Evolutionary conservation across 2,113 vertebrate species (phyloP).

Genomic region (Panthera tigris): DNA sequence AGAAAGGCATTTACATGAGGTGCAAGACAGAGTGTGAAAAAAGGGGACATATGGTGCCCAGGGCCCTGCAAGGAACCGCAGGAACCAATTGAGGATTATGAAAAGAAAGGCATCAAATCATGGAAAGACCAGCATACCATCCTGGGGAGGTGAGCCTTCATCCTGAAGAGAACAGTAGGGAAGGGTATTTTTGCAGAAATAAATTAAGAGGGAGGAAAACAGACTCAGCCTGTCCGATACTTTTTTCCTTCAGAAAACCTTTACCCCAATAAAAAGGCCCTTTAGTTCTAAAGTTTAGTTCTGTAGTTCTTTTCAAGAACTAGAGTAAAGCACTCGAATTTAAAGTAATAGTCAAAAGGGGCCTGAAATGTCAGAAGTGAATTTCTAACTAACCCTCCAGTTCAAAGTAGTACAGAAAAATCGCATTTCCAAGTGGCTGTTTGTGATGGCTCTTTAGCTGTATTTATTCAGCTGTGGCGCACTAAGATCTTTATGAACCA

Average conservation of each 20-base stretch:
- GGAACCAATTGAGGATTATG: fast-evolving
- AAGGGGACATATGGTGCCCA: not conserved
- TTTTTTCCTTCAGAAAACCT: constrained; percentile 1
- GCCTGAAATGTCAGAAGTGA: not conserved
- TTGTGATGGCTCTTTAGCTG: not conserved
- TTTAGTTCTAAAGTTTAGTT: not conserved
- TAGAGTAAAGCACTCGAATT: not conserved
- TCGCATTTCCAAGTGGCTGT: not conserved
- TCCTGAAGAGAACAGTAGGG: not conserved
- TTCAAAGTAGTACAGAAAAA: not conserved
- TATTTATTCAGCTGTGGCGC: constrained; percentile 43
- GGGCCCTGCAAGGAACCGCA: too few species aligned
- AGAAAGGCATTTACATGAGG: not conserved
- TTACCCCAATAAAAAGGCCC: not conserved
- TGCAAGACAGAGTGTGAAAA: not conserved
- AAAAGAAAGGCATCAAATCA: not conserved
- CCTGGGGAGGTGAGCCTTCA: not conserved
- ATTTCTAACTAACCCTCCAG: constrained; percentile 19
- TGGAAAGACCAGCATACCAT: fast-evolving
- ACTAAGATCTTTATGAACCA: not conserved
- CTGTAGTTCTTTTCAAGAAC: constrained; percentile 1
- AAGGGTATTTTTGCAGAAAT: not conserved
- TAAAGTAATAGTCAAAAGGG: not conserved
- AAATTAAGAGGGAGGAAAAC: not conserved
- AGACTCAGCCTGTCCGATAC: not conserved